A percentile compares a stretch with the other conserved stretches of the same genome.
Conservation (phyloP, 2,113 vertebrate species). For the pig (Sus scrofa) region DNA sequence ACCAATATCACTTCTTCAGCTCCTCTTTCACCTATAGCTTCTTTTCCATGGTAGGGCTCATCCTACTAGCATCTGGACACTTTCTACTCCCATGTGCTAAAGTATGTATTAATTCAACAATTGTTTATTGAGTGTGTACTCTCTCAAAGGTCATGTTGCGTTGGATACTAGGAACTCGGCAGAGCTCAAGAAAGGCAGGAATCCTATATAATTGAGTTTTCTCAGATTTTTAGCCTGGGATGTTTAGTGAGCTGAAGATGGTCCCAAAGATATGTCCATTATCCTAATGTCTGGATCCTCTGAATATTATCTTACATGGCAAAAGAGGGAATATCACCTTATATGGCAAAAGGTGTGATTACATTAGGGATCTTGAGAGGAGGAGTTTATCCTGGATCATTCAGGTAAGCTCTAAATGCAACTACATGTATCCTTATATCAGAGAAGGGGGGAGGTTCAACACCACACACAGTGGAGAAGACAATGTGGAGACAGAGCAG, state of each 20-base stretch:
- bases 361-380: not conserved
- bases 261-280: not conserved
- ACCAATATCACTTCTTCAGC: not conserved
- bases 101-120: not conserved
- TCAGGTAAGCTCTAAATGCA: not conserved
- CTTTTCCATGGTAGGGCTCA: not conserved
- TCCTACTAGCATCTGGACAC: not conserved
- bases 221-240: not conserved
- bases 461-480: not conserved
- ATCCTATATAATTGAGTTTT: not conserved
- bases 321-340: not conserved
- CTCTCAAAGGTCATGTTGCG: not conserved
- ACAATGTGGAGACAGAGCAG: accelerated
- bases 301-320: not conserved
- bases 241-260: not conserved
- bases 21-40: not conserved
- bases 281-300: not conserved
- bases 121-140: not conserved
- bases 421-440: not conserved
- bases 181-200: not conserved
- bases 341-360: not conserved
- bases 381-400: not conserved
- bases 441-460: not conserved
- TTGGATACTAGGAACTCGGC: not conserved
- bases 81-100: not conserved